phyloP scores from a whole-genome alignment of 2,113 vertebrate species.

The Dicentrarchus labrax region DNA sequence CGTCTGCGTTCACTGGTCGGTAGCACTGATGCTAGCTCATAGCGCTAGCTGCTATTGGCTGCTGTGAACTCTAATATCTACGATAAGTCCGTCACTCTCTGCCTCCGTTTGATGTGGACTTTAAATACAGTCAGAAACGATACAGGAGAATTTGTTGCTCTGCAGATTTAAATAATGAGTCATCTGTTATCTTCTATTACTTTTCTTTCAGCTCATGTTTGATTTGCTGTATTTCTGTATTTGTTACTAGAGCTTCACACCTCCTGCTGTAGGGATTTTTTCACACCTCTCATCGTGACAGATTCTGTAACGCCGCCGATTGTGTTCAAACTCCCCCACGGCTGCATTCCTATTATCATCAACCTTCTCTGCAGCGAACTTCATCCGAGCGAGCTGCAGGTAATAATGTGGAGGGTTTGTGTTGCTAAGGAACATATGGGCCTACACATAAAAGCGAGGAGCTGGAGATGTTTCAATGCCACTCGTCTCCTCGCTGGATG shows the following conservation, averaged over 20 bases:
- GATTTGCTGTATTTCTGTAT: too few relatives aligned
- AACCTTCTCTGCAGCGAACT: background rate
- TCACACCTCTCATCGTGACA: background rate
- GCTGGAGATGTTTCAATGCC: constrained; percentile 23
- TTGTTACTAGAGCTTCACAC: constrained; percentile 6
- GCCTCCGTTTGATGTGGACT: too few relatives aligned
- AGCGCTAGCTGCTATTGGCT: too few relatives aligned
- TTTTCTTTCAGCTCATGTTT: background rate
- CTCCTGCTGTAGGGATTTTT: background rate
- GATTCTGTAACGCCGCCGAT: background rate
- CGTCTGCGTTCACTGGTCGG: too few relatives aligned
- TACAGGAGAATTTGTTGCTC: too few relatives aligned
- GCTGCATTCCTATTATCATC: background rate
- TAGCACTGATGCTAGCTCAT: too few relatives aligned
- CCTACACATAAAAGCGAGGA: constrained; percentile 37
- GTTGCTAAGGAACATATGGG: constrained; percentile 67
- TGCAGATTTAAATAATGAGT: too few relatives aligned
- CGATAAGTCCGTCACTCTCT: too few relatives aligned
- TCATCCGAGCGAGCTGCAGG: constrained; percentile 26
- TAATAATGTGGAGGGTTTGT: constrained; percentile 18
- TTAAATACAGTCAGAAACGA: too few relatives aligned
- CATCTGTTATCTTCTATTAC: too few relatives aligned
- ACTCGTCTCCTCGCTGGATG: constrained; percentile 17
- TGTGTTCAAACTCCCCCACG: background rate
- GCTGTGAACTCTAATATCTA: too few relatives aligned